Base-by-base conservation (phyloP, 2,113 vertebrate genomes). In the Apodemus sylvaticus region DNA sequence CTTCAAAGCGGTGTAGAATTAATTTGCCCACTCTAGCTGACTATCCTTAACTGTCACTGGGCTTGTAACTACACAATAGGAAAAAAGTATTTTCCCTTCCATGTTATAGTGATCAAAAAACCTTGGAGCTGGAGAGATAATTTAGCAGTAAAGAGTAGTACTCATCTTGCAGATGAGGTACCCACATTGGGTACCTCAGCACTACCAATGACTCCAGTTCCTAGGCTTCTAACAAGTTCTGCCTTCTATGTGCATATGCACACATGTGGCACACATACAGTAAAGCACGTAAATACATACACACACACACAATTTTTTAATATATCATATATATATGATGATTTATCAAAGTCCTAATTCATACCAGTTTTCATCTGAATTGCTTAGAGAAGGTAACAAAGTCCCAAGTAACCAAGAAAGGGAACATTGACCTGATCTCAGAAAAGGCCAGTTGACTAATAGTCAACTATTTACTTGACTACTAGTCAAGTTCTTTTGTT, bases 1-100 rank as follows among this genome's bases (percentile, higher is more conserved):
- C 95, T 97, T 98, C 96, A 97, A 97, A 96, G 97, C 98, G 92
- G 96, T 97, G 97, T 92, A 97, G 97, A 98, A 97, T 96, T 97
- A 98, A 97, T 89, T 98, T 96, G 91, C 86, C 96, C 93, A 98
- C 89, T 82, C 90, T 98, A 97, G 96, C 93, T 93, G 93, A 98
- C 97, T 96, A 96, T 97, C 89, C 81, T 97, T 97, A 96, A 96
- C 94, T 97, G 85, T 98, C 97, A 98, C 89, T 91, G 45, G 92
- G 94, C 94, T 98, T 98, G 83, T 96, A 98, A 98, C 95, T 97
- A 97, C 3, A 92, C 82, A 94, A 90, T 97, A 86, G 77, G 93
- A 60, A 79, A 95, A 58, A 29, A 16, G n/a, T 19, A 34, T 88
- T 90, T 7, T 16, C 2, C 9, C 58, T 96, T 16, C 1, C 16